These are phyloP conservation scores for Sarcophaga caerulescens DNA, from an alignment of 2,888 invertebrate species.

Conservation along the genomic window DNA sequence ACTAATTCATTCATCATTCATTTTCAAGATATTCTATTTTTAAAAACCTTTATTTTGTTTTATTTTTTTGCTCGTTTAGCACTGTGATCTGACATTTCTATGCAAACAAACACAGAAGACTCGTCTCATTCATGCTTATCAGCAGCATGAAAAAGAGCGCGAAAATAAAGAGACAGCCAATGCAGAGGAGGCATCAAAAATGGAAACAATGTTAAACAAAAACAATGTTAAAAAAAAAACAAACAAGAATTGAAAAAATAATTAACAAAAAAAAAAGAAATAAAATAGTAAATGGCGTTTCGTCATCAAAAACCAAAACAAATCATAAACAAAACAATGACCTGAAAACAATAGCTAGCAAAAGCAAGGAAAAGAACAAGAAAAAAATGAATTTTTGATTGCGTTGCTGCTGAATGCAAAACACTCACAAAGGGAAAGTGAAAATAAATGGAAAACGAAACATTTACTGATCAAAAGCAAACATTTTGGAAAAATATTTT, in stretches of 20 bases:
- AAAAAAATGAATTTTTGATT: conserved; percentile 88
- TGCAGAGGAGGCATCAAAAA: conserved; percentile 28
- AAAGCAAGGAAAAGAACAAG: conserved; percentile 90
- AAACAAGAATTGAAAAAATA: background rate
- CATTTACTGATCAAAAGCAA: too few relatives aligned
- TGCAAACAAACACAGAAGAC: background rate
- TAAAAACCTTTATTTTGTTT: background rate
- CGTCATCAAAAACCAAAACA: conserved; percentile 25
- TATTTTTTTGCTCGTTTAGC: background rate
- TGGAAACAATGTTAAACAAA: background rate
- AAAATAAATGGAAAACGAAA: background rate
- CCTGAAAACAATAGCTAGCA: conserved; percentile 83
- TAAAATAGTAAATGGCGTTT: background rate
- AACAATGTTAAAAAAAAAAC: background rate
- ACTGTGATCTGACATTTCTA: background rate
- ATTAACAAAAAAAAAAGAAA: conserved; percentile 7
- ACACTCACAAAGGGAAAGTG: background rate
- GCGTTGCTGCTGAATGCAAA: too few relatives aligned
- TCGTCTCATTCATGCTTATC: background rate
- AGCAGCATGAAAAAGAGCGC: too few relatives aligned
- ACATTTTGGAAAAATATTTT: too few relatives aligned
- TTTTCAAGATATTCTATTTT: background rate
- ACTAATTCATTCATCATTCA: too few relatives aligned
- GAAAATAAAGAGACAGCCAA: too few relatives aligned
- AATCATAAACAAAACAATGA: conserved; percentile 45